Conservation (phyloP, 2,797 vertebrate species). For the Anomalospiza imberbis region DNA sequence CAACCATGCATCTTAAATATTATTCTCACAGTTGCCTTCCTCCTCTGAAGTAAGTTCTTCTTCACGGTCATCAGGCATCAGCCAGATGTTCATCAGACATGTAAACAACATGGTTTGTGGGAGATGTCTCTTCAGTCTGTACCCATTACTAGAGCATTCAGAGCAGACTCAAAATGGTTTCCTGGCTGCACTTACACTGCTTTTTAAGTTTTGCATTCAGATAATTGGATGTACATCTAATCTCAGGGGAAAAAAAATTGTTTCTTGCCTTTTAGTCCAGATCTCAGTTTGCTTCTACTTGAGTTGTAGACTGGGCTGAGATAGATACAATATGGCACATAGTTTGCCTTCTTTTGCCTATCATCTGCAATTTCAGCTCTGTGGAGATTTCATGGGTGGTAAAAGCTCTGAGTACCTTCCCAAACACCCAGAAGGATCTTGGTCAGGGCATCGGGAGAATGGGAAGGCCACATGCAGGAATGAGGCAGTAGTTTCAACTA, state of each 20-base stretch:
- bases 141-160: background rate
- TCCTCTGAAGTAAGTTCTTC: background rate
- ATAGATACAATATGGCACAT: background rate
- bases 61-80: background rate
- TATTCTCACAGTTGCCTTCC: background rate
- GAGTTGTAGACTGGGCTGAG: background rate
- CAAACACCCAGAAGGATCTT: background rate
- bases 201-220: background rate
- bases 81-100: background rate
- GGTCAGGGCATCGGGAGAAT: background rate
- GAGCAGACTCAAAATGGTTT: background rate
- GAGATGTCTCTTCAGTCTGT: background rate
- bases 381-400: background rate
- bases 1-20: too few relatives aligned
- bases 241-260: background rate
- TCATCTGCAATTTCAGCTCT: background rate
- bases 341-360: background rate
- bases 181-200: background rate
- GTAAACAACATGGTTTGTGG: background rate
- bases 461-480: background rate
- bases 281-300: background rate
- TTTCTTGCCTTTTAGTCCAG: background rate
- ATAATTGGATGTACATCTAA: background rate
- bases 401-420: background rate
- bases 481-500: background rate